Conservation (phyloP, 2,113 vertebrate species). For the Oreotrochilus melanogaster region DNA sequence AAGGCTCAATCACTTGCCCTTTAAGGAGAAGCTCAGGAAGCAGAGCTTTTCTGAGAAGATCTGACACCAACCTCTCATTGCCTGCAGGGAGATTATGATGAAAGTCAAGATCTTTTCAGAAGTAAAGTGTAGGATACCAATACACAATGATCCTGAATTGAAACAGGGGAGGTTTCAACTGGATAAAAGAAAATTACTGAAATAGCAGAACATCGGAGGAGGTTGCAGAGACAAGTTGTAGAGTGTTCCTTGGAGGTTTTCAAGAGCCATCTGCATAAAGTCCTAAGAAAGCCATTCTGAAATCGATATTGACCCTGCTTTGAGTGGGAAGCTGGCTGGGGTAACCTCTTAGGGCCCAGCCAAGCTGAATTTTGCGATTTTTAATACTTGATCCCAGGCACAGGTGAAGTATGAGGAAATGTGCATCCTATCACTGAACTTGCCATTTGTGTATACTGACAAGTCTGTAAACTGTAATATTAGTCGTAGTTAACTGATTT, state of each 20-base stretch:
- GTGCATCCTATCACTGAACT: background rate
- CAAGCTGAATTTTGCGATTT: background rate
- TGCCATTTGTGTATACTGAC: background rate
- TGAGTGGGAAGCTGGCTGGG: background rate
- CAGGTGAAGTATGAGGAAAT: background rate
- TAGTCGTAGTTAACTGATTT: background rate
- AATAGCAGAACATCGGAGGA: background rate
- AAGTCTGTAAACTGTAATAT: background rate
- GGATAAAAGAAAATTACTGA: background rate
- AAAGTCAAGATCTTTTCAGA: background rate
- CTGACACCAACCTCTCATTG: background rate
- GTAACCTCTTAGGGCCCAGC: background rate
- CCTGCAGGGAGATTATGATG: background rate
- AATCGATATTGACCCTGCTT: background rate
- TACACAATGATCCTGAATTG: background rate
- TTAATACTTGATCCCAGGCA: background rate
- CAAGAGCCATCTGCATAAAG: background rate
- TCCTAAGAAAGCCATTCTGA: background rate
- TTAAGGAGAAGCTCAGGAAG: background rate
- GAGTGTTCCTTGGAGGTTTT: background rate
- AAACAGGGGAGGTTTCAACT: background rate
- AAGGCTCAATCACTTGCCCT: background rate
- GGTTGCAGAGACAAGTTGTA: background rate
- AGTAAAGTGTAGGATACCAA: background rate
- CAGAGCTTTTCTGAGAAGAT: background rate